phyloP scores from a whole-genome alignment of 2,113 vertebrate genomes.

The Catharus bicknelli region DNA sequence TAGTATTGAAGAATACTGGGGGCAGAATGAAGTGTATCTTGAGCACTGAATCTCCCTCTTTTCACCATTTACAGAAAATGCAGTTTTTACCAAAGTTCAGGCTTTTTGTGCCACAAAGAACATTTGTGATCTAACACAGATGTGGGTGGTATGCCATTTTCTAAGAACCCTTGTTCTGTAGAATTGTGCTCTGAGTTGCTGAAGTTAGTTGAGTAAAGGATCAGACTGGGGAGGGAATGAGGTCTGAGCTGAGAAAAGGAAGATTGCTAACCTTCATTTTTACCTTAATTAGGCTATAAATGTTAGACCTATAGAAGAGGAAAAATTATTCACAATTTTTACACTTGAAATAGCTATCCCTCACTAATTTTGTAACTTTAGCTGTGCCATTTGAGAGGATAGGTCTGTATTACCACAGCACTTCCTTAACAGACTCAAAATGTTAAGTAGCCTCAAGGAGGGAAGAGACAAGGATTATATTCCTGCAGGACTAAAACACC shows the following conservation, averaged over 20 bases:
- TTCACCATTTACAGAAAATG: not conserved
- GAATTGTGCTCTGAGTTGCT: not conserved
- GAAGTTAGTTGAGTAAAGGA: not conserved
- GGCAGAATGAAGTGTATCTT: not conserved
- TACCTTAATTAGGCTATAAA: not conserved
- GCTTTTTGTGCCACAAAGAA: not conserved
- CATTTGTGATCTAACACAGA: not conserved
- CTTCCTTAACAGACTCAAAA: not conserved
- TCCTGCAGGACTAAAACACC: not conserved
- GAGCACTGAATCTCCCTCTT: not conserved
- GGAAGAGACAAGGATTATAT: not conserved
- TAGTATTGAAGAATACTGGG: not conserved
- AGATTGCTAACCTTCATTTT: not conserved
- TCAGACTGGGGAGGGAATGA: not conserved
- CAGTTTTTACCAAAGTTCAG: not conserved
- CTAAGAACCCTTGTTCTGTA: not conserved
- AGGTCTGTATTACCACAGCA: not conserved
- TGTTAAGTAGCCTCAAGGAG: not conserved
- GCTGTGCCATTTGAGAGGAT: not conserved
- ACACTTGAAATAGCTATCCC: not conserved
- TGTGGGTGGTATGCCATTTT: not conserved
- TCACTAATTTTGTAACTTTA: not conserved
- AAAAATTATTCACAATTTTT: not conserved
- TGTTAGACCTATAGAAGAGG: not conserved
- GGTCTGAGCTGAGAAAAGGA: not conserved